Percentiles rank a stretch among this genome's conserved stretches.
Evolutionary conservation across 2,888 invertebrate species (phyloP).

Genomic region (Odontocolon sp.): DNA sequence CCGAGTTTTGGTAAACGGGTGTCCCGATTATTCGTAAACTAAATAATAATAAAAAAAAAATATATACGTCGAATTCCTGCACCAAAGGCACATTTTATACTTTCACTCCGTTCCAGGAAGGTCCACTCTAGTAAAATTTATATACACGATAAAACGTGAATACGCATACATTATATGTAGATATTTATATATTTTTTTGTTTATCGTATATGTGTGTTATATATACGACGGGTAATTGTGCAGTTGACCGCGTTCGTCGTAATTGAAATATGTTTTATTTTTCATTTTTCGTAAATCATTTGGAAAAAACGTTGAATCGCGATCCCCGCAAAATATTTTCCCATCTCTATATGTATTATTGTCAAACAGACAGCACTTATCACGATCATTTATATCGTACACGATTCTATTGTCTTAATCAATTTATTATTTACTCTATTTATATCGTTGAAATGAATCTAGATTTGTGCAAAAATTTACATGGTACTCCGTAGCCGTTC

Average conservation of each 20-base stretch:
- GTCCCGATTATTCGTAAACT: slow-evolving; percentile 39
- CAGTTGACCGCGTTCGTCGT: not conserved
- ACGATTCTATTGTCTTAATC: slow-evolving; percentile 43
- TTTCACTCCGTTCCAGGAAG: slow-evolving; percentile 75
- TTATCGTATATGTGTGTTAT: slow-evolving; percentile 47
- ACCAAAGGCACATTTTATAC: slow-evolving; percentile 81
- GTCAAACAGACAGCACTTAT: slow-evolving; percentile 80
- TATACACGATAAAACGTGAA: slow-evolving; percentile 52
- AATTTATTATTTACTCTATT: slow-evolving; percentile 40
- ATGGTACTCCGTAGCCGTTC: slow-evolving; percentile 67
- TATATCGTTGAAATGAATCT: slow-evolving; percentile 68
- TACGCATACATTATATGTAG: slow-evolving; percentile 22
- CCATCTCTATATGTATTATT: slow-evolving; percentile 76
- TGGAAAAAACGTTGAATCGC: slow-evolving; percentile 24
- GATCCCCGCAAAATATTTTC: slow-evolving; percentile 58
- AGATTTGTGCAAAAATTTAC: slow-evolving; percentile 80
- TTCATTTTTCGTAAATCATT: no score
- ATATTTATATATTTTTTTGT: slow-evolving; percentile 38
- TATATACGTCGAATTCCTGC: slow-evolving; percentile 72
- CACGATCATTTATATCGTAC: slow-evolving; percentile 56
- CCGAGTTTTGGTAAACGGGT: slow-evolving; percentile 48
- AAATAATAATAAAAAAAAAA: slow-evolving; percentile 25
- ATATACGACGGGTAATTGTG: slow-evolving; percentile 60
- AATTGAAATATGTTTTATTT: no score
- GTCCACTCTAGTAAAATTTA: slow-evolving; percentile 59